phyloP scores from a whole-genome alignment of 2,113 vertebrate species.

The Sorex araneus region DNA sequence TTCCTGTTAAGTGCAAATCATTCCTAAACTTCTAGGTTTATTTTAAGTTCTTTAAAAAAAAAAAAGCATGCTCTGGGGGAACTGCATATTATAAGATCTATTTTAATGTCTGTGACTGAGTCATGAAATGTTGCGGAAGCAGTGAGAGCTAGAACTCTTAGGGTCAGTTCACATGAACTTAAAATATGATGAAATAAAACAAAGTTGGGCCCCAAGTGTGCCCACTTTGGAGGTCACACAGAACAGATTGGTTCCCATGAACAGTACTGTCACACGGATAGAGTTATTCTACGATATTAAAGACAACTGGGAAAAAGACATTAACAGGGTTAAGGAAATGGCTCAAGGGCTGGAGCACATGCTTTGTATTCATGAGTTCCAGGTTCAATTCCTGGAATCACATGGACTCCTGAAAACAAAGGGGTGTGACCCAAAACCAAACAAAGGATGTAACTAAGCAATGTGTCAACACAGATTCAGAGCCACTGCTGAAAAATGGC shows the following conservation, averaged over 20 bases:
- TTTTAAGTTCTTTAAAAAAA: slow-evolving; percentile 77
- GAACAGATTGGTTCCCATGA: slow-evolving; percentile 62
- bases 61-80: slow-evolving; percentile 79
- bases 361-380: too few relatives aligned
- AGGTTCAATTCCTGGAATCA: too few relatives aligned
- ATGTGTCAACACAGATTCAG: too few relatives aligned
- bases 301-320: background rate
- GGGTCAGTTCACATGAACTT: slow-evolving; percentile 73
- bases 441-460: too few relatives aligned
- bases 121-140: slow-evolving; percentile 65
- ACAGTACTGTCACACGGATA: background rate
- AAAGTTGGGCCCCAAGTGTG: background rate
- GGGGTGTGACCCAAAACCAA: too few relatives aligned
- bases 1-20: slow-evolving; percentile 71
- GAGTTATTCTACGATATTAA: background rate
- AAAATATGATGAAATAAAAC: slow-evolving; percentile 51
- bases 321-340: background rate
- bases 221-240: slow-evolving; percentile 32
- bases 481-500: background rate
- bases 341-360: too few relatives aligned
- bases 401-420: too few relatives aligned
- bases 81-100: slow-evolving; percentile 75
- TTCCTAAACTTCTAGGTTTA: slow-evolving; percentile 63
- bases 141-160: slow-evolving; percentile 62
- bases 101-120: slow-evolving; percentile 72